These are phyloP conservation scores for Azemiops feae DNA, from an alignment of 2,113 vertebrate species.

Conservation along the genomic window DNA sequence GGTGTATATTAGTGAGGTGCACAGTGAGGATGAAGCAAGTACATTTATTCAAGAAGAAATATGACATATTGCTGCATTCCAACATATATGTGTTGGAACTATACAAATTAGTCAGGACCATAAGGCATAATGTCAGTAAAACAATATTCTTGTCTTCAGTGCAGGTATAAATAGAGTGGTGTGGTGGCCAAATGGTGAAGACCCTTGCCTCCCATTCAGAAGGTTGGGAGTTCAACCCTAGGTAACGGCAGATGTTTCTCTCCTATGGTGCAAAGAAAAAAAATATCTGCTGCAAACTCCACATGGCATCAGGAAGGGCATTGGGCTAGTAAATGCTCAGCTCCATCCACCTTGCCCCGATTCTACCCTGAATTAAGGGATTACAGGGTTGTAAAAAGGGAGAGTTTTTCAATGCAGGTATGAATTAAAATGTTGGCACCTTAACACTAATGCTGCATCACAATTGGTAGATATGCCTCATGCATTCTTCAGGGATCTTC, in stretches of 20 bases:
- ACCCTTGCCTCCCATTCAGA: neutral
- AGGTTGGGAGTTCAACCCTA: neutral
- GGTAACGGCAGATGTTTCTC: neutral
- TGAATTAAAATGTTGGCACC: neutral
- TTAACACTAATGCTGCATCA: neutral
- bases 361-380: neutral
- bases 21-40: neutral
- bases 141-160: neutral
- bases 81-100: neutral
- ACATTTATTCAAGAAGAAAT: neutral
- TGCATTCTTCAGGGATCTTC: neutral
- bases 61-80: neutral
- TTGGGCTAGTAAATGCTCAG: neutral
- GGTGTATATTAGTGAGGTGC: neutral
- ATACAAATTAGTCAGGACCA: neutral
- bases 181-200: neutral
- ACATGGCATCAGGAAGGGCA: neutral
- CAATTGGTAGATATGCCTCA: neutral
- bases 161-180: neutral
- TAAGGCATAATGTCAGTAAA: neutral
- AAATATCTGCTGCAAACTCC: neutral
- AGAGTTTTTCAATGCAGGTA: neutral
- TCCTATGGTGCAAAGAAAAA: neutral
- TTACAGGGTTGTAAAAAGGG: neutral
- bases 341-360: neutral